Percentiles rank a stretch among this genome's conserved stretches.
These are phyloP conservation scores for Sinocyclocheilus maitianheensis DNA, from an alignment of 2,113 vertebrate species.

Conservation along the genomic window DNA sequence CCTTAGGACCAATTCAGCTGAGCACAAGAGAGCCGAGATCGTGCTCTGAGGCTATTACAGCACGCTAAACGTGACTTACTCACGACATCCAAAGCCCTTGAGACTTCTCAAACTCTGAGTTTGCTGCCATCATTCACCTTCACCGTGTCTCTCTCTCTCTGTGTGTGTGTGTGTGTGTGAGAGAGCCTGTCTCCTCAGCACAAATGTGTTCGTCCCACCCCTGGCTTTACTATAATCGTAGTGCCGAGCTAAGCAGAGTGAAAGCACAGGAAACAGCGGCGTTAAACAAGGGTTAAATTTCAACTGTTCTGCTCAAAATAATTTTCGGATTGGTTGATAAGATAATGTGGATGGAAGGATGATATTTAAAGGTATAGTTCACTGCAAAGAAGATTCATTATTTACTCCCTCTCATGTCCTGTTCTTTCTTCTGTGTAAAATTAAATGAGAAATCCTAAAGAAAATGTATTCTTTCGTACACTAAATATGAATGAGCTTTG, in stretches of 20 bases:
- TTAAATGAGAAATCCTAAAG: no score
- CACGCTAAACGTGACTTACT: neutral
- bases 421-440: no score
- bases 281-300: neutral
- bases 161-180: conserved; percentile 33
- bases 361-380: neutral
- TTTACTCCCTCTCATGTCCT: neutral
- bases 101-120: neutral
- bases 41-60: neutral
- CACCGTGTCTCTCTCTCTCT: neutral
- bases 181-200: conserved; percentile 55
- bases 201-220: conserved; percentile 40
- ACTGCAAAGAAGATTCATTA: neutral
- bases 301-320: neutral
- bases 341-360: neutral
- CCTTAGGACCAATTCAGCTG: neutral
- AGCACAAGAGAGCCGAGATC: neutral
- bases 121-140: conserved; percentile 20
- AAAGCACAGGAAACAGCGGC: conserved; percentile 59
- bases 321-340: no score
- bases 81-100: conserved; percentile 5
- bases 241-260: conserved; percentile 63
- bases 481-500: no score
- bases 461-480: no score
- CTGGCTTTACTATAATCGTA: conserved; percentile 59